Evolutionary conservation across 2,797 vertebrate species (phyloP).

Genomic region (Kryptopterus vitreolus): DNA sequence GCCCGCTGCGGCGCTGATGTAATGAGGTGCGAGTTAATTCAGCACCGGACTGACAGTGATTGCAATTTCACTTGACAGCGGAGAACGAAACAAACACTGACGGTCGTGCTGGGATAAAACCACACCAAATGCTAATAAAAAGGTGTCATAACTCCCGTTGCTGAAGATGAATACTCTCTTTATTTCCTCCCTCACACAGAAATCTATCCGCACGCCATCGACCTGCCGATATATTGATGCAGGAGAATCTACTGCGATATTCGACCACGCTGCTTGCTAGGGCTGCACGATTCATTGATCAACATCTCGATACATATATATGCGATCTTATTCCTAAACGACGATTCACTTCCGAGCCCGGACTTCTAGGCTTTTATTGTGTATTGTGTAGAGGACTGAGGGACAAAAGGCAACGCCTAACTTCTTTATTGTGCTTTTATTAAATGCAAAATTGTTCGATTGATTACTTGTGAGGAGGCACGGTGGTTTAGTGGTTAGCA

Average conservation of each 20-base stretch:
- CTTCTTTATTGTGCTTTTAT: no score
- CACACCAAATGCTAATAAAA: constrained; percentile 23
- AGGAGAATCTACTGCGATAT: not conserved
- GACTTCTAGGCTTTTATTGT: no score
- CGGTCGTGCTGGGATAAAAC: constrained; percentile 5
- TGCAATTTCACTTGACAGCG: constrained; percentile 25
- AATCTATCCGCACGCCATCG: not conserved
- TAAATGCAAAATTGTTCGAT: no score
- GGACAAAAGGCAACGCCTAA: no score
- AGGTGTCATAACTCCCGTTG: constrained; percentile 11
- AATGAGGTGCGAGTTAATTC: constrained; percentile 30
- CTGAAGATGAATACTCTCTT: constrained; percentile 12
- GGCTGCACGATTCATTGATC: no score
- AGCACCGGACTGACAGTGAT: constrained; percentile 18
- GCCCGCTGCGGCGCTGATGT: constrained; percentile 21
- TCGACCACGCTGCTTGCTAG: not conserved
- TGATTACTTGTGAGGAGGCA: no score
- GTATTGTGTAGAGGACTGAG: no score
- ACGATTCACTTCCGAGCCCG: no score
- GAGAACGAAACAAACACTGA: constrained; percentile 9
- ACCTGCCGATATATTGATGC: not conserved
- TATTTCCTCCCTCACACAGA: not conserved
- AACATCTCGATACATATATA: no score
- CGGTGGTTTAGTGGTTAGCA: no score
- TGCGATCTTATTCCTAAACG: no score